Conservation (phyloP, 2,888 invertebrate genomes). For the Pristionchus fissidentatus region DNA sequence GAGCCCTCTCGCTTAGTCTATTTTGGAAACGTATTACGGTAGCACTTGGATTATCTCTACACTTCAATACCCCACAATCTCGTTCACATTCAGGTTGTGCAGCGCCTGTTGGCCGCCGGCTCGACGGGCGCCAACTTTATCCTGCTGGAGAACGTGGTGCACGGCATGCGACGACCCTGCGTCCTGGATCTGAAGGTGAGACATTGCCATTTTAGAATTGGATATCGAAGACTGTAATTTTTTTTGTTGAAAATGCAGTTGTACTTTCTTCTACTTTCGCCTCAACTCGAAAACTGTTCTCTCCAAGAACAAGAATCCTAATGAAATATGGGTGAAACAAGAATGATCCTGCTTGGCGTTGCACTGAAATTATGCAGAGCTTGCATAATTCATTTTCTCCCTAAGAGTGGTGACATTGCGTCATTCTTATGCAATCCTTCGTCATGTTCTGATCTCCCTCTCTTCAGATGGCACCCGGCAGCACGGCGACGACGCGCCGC, state of each 20-base stretch:
- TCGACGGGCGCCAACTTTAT: constrained; percentile 77
- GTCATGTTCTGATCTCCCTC: no score
- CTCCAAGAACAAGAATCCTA: no score
- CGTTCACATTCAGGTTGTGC: constrained; percentile 68
- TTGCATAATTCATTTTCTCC: neutral
- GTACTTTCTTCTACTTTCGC: no score
- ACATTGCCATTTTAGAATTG: neutral
- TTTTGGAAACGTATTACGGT: neutral
- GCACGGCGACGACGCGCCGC: constrained; percentile 91
- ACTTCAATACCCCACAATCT: no score
- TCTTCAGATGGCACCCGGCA: constrained; percentile 85
- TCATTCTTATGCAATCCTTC: neutral
- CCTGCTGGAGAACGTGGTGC: constrained; percentile 81
- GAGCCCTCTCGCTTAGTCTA: no score
- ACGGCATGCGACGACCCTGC: constrained; percentile 81
- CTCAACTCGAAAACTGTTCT: no score
- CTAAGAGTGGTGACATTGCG: neutral
- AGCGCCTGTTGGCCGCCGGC: constrained; percentile 65
- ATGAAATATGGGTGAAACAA: neutral
- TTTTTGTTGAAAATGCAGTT: no score
- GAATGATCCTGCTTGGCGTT: neutral
- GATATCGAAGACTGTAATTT: no score
- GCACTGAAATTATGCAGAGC: neutral
- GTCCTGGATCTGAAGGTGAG: constrained; percentile 90
- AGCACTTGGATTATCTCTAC: neutral